Evolutionary conservation across 2,888 invertebrate genomes (phyloP).

Genomic region (Tetragonula carbonaria): DNA sequence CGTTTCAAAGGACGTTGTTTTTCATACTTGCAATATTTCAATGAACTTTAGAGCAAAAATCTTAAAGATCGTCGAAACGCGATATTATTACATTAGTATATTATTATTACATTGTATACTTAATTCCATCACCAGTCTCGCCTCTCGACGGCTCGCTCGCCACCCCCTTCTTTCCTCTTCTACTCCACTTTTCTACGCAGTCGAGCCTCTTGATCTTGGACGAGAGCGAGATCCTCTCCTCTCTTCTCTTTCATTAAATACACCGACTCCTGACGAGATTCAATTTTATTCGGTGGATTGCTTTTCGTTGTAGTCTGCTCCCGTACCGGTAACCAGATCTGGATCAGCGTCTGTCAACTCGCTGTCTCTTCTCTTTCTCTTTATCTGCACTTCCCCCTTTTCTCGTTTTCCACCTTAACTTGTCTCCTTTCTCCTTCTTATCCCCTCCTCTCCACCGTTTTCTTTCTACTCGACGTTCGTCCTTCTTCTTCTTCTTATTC

Average conservation of each 20-base stretch:
- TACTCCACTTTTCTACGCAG: slow-evolving; percentile 43
- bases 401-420: neutral
- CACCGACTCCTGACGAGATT: slow-evolving; percentile 76
- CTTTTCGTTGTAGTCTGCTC: slow-evolving; percentile 78
- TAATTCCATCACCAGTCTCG: slow-evolving; percentile 12
- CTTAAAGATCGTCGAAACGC: no score
- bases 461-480: neutral
- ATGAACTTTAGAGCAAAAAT: no score
- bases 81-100: no score
- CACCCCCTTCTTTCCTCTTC: slow-evolving; percentile 3
- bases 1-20: no score
- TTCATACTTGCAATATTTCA: no score
- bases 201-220: slow-evolving; percentile 72
- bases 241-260: slow-evolving; percentile 77
- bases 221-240: slow-evolving; percentile 46
- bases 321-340: slow-evolving; percentile 79
- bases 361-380: neutral
- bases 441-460: neutral
- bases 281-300: slow-evolving; percentile 81
- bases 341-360: slow-evolving; percentile 77
- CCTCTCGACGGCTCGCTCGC: slow-evolving; percentile 34
- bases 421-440: slow-evolving; percentile 4
- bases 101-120: no score
- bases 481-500: no score
- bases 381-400: neutral